phyloP scores from a whole-genome alignment of 2,113 vertebrate species.

The Erinaceus europaeus region DNA sequence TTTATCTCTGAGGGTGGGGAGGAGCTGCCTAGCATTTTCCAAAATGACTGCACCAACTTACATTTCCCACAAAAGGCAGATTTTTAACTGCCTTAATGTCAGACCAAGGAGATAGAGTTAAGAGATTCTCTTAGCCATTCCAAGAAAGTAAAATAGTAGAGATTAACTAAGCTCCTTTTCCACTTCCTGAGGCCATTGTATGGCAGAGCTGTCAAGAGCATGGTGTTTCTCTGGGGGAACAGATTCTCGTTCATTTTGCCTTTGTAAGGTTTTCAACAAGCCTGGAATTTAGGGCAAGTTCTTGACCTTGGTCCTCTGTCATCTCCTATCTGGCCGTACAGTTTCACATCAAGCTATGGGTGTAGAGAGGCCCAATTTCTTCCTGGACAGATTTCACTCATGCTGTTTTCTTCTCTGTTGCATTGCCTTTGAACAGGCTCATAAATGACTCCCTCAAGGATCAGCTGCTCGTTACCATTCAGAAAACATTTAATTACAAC shows the following conservation, averaged over 20 bases:
- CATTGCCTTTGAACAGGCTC: slow-evolving; percentile 80
- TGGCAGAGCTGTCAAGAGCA: neutral
- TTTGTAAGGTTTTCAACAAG: neutral
- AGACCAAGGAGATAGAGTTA: neutral
- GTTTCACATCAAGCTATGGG: neutral
- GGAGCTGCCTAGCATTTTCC: too few relatives aligned
- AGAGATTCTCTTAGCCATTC: neutral
- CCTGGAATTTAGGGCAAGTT: neutral
- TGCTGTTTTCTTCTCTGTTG: slow-evolving; percentile 25
- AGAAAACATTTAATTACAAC: slow-evolving; percentile 97
- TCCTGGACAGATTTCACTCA: neutral
- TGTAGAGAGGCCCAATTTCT: neutral
- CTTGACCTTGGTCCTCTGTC: neutral
- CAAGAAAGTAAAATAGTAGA: neutral
- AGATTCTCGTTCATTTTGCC: neutral
- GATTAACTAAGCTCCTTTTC: neutral
- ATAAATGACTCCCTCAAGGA: slow-evolving; percentile 93
- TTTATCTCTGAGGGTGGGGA: too few relatives aligned
- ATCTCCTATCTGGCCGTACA: neutral
- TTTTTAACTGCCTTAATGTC: neutral
- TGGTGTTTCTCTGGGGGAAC: neutral
- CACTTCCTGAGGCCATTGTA: neutral
- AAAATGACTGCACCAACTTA: too few relatives aligned
- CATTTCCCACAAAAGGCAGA: neutral
- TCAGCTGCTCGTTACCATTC: slow-evolving; percentile 95